Base-by-base conservation (phyloP, 2,888 invertebrate genomes). In the Perithous albicinctus region DNA sequence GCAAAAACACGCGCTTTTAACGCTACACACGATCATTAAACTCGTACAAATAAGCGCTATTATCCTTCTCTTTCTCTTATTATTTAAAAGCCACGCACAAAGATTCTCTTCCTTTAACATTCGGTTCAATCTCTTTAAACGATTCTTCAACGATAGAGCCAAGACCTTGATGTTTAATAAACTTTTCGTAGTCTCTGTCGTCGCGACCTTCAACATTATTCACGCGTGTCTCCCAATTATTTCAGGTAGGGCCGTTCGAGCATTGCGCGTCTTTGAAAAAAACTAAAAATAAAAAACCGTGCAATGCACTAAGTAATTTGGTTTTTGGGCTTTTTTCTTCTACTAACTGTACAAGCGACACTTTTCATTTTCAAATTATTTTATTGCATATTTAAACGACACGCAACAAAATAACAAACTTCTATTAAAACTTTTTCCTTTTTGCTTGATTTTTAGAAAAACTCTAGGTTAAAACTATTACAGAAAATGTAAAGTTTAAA, bases 211-310 rank as follows among this genome's bases (percentile, higher is more conserved):
- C 87, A 85, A 84, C 85, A 85, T 84, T 85, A 85, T 76, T 87
- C 88, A 88, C 56, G 56, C 70, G 85, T 88, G 88, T 83, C 75
- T 59, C 73, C 77, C 84, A 87, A 89, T 91, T 90, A 90, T 90
- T 90, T 90, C 90, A 87, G 86, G 85, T 85, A 88, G 86, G 73
- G 29, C 48, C 77, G 32, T n/a, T 26, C 15, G 15, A 56, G n/a
- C 54, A n/a, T 26, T 12, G 3, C n/a, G n/a, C n/a, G n/a, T n/a
- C n/a, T n/a, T n/a, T n/a, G n/a, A n/a, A n/a, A n/a, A n/a, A n/a
- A n/a, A n/a, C n/a, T n/a, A n/a, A n/a, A n/a, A n/a, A n/a, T n/a
- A n/a, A n/a, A n/a, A n/a, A n/a, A n/a, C n/a, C n/a, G n/a, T n/a
- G n/a, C n/a, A n/a, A n/a, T n/a, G n/a, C n/a, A n/a, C n/a, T n/a